Conservation (phyloP, 2,888 invertebrate genomes). For the Ophioninae sp. region DNA sequence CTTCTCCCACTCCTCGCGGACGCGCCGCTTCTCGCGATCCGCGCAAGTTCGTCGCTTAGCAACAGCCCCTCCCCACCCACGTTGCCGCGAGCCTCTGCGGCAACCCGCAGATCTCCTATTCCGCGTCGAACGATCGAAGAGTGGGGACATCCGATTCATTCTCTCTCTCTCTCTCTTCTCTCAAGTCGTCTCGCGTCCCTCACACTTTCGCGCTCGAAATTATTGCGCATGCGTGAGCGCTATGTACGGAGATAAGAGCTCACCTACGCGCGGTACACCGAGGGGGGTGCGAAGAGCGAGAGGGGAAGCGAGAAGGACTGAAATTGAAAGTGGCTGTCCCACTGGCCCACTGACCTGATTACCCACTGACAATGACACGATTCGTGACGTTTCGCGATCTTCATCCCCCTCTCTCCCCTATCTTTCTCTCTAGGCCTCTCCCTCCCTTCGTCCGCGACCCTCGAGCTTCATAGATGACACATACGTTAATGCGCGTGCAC, state of each 20-base stretch:
- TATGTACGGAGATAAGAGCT: slow-evolving; percentile 66
- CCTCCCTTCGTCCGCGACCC: slow-evolving; percentile 67
- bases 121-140: not conserved
- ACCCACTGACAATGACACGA: slow-evolving; percentile 83
- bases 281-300: slow-evolving; percentile 49
- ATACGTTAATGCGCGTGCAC: slow-evolving; percentile 9
- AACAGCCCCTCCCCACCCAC: slow-evolving; percentile 1
- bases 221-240: slow-evolving; percentile 31
- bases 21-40: not conserved
- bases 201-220: slow-evolving; percentile 43
- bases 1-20: slow-evolving; percentile 28
- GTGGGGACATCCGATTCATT: not conserved
- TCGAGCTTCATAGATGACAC: slow-evolving; percentile 60
- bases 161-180: not conserved
- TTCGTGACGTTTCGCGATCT: slow-evolving; percentile 80
- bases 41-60: slow-evolving; percentile 8
- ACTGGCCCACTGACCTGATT: slow-evolving; percentile 87
- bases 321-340: slow-evolving; percentile 82
- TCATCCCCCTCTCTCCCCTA: slow-evolving; percentile 70
- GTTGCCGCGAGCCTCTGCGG: too few relatives aligned
- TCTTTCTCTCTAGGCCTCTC: slow-evolving; percentile 59
- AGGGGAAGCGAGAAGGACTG: slow-evolving; percentile 74
- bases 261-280: slow-evolving; percentile 66
- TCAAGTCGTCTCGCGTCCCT: not conserved
- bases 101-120: not conserved